Percentiles rank a stretch among this genome's conserved stretches.
Evolutionary conservation across 1,140 invertebrate species (phyloP).

Genomic region (Cyrtorhinus lividipennis): DNA sequence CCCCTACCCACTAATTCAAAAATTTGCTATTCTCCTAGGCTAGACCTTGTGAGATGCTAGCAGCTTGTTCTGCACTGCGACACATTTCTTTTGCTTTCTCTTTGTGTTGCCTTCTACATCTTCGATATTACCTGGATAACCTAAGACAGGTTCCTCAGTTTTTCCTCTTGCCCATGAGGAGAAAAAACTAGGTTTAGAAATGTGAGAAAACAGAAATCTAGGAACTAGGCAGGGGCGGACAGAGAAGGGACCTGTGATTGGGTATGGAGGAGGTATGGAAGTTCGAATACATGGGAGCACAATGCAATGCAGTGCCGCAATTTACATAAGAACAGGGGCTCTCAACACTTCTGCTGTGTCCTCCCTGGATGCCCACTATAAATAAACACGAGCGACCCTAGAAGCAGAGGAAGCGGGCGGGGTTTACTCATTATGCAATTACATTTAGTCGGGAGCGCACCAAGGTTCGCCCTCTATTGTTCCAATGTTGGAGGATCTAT

Average conservation of each 20-base stretch:
- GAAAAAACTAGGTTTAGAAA: no score
- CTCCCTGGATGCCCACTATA: constrained; percentile 4
- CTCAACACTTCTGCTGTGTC: constrained; percentile 11
- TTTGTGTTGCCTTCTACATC: no score
- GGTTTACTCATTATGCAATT: constrained; percentile 12
- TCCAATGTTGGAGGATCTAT: constrained; percentile 2
- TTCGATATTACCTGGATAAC: no score
- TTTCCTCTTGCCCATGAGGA: no score
- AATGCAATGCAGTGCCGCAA: constrained; percentile 2
- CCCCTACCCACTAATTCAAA: no score
- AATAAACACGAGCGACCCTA: no score
- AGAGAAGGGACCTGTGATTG: not conserved
- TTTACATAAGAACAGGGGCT: constrained; percentile 13
- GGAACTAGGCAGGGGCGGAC: not conserved
- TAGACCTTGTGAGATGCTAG: no score
- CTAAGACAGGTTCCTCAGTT: no score
- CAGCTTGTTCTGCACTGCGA: no score
- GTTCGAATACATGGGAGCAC: not conserved
- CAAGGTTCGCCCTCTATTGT: constrained; percentile 3
- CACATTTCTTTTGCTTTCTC: no score
- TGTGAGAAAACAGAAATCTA: no score
- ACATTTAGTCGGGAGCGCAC: constrained; percentile 3
- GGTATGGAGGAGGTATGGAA: not conserved
- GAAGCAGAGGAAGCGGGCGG: not conserved
- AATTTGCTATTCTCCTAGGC: no score